A percentile compares a stretch with the other conserved stretches of the same genome.
Evolutionary conservation across 2,113 vertebrate genomes (phyloP).

Genomic region (Syrrhaptes paradoxus): DNA sequence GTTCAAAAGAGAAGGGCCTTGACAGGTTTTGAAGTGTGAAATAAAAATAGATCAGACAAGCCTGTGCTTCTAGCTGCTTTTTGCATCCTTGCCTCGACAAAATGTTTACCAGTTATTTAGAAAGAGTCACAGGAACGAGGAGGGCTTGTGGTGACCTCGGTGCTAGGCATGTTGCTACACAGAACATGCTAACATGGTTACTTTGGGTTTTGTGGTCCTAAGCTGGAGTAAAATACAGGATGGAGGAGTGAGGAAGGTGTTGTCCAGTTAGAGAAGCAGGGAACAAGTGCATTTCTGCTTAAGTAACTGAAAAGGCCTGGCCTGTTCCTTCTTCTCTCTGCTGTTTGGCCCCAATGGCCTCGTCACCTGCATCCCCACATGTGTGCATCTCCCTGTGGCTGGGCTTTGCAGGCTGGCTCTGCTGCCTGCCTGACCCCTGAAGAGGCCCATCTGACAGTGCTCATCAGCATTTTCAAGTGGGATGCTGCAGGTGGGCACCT

Average conservation of each 20-base stretch:
- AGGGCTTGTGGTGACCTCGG: background rate
- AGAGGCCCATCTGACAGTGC: background rate
- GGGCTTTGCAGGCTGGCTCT: background rate
- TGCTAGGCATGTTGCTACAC: background rate
- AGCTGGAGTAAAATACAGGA: background rate
- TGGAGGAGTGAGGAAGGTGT: background rate
- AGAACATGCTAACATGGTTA: background rate
- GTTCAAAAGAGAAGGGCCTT: background rate
- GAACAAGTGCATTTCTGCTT: background rate
- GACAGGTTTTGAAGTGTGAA: conserved; percentile 18
- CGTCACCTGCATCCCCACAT: background rate
- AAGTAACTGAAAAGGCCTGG: background rate
- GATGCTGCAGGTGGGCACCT: background rate
- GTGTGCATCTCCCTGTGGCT: background rate
- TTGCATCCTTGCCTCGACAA: background rate
- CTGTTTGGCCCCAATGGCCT: background rate
- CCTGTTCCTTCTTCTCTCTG: background rate
- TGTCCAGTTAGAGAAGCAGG: background rate
- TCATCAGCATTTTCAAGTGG: background rate
- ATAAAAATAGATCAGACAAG: conserved; percentile 35
- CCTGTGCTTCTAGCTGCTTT: background rate
- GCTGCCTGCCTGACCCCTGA: background rate
- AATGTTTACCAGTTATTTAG: background rate
- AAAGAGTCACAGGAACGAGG: background rate
- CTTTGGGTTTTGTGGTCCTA: background rate